Percentiles rank a stretch among this genome's conserved stretches.
These are phyloP conservation scores for Nephila pilipes DNA, from an alignment of 1,140 invertebrate species.

Conservation along the genomic window DNA sequence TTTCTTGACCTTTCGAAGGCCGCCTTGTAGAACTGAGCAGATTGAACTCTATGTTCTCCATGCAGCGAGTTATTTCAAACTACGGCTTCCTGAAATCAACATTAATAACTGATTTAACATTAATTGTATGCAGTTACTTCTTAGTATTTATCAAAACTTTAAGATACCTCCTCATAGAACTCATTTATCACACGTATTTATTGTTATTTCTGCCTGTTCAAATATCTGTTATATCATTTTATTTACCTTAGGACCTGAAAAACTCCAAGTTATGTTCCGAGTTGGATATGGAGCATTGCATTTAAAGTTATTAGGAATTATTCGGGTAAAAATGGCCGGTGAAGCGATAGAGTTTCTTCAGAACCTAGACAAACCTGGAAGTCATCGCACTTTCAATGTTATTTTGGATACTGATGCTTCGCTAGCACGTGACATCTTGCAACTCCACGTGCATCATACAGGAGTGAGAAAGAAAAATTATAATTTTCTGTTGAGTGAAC, in stretches of 20 bases:
- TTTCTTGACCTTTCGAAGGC: too few relatives aligned
- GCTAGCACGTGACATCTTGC: constrained; percentile 51
- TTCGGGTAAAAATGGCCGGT: background rate
- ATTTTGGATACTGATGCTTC: constrained; percentile 34
- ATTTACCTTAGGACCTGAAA: constrained; percentile 61
- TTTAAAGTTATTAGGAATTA: constrained; percentile 21
- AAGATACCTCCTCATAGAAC: too few relatives aligned
- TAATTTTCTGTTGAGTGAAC: constrained; percentile 58
- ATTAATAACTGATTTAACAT: too few relatives aligned
- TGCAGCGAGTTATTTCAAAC: too few relatives aligned
- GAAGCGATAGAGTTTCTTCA: constrained; percentile 54
- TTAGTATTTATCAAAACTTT: too few relatives aligned
- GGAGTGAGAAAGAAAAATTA: constrained; percentile 47
- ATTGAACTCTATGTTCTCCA: too few relatives aligned
- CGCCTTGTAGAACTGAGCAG: too few relatives aligned
- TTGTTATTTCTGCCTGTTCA: too few relatives aligned
- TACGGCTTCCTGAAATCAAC: too few relatives aligned
- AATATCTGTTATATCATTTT: too few relatives aligned
- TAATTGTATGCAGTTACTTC: too few relatives aligned
- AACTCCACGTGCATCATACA: constrained; percentile 40
- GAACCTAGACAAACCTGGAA: constrained; percentile 30
- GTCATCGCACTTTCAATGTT: constrained; percentile 27
- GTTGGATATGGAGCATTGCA: constrained; percentile 48
- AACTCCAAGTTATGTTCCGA: constrained; percentile 61
- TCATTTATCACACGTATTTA: too few relatives aligned